Evolutionary conservation across 1,140 invertebrate genomes (phyloP), one percentile per base, ranked within the genome.

Genomic region (Asobara japonica): DNA sequence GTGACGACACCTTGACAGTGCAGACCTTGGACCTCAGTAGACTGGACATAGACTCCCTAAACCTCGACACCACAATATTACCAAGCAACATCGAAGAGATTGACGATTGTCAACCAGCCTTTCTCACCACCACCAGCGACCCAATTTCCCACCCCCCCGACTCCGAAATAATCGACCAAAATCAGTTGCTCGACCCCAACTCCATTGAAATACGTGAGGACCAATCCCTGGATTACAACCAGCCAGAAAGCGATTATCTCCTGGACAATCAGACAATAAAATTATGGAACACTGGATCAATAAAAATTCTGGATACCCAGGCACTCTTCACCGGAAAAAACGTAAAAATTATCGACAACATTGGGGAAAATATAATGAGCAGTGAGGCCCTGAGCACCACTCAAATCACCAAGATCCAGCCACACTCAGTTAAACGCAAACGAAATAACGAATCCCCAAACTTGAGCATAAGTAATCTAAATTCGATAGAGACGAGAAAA

Each of bases 401-500:
- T 70, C n/a, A 75, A 64, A 64, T 65, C 18, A 22, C 65, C n/a
- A 65, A 60, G 22, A 65, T 69, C 41, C 62, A 80, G 3, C 56
- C 65, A 7, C 77, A 73, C 70, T 78, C 79, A 0, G 68, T 74
- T 1, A 87, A 87, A 65, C 69, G 84, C 69, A 86, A 86, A 65
- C 79, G 83, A 10, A 81, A 86, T 31, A 81, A 84, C 4, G 82
- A 77, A 74, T 62, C 69, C 29, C 8, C 61, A 25, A 36, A 66
- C 7, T 71, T 75, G 3, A 79, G 76, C 60, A 65, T 80, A 2
- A 84, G 82, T 68, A 86, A 84, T 77, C 65, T 84, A 16, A 86
- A 83, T 72, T 85, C 82, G 2, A 82, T 85, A 20, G 85, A 85
- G 11, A 77, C 78, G 0, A 80, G 79, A 65, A 86, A 83, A 76